Conservation (phyloP, 2,113 vertebrate species). For the Toxostoma redivivum region DNA sequence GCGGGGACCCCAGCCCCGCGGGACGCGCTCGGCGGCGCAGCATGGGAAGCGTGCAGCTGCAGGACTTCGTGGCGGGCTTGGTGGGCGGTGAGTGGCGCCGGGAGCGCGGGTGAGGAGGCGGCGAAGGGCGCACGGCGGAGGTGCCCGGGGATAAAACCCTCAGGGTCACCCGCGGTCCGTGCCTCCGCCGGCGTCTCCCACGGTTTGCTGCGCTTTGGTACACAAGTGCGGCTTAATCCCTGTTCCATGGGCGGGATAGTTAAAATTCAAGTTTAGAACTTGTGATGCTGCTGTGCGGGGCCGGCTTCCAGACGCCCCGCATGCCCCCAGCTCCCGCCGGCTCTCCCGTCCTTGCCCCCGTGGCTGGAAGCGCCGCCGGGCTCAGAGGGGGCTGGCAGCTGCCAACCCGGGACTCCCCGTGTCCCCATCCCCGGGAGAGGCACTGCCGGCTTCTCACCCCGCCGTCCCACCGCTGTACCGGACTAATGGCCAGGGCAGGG, state of each 20-base stretch:
- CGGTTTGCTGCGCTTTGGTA: neutral
- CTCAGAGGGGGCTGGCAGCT: neutral
- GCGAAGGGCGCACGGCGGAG: neutral
- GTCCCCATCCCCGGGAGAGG: neutral
- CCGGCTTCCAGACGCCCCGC: fast-evolving
- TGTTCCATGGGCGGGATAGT: neutral
- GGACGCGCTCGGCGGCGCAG: neutral
- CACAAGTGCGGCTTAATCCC: fast-evolving
- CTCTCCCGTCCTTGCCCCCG: neutral
- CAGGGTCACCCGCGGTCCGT: neutral
- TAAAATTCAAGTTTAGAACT: fast-evolving
- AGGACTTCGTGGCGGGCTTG: slow-evolving; percentile 76
- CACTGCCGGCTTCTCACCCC: neutral
- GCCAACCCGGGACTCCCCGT: neutral
- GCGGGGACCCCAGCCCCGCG: neutral
- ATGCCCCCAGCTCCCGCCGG: no score
- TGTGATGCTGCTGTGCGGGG: neutral
- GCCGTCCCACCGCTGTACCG: neutral
- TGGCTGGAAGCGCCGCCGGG: neutral
- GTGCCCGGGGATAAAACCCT: fast-evolving
- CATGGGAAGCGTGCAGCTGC: slow-evolving; percentile 56
- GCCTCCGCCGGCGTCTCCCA: neutral
- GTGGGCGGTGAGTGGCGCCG: slow-evolving; percentile 69
- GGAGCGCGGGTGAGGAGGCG: neutral
- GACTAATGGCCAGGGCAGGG: neutral